Evolutionary conservation across 1,140 invertebrate species (phyloP).

Genomic region (Drosophila kanapiae): DNA sequence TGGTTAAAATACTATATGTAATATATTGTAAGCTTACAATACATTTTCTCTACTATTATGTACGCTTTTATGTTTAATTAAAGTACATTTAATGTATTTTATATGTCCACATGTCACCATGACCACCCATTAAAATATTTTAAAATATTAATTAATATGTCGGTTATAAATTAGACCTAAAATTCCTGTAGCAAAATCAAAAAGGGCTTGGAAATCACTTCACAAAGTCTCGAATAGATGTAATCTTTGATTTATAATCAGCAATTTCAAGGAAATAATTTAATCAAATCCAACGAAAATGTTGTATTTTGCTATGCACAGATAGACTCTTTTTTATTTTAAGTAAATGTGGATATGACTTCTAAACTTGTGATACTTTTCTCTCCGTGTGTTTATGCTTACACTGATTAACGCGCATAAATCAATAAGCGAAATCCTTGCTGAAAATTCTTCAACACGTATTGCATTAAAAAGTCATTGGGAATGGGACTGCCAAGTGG

Average conservation of each 20-base stretch:
- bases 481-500: conserved; percentile 38
- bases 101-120: no score
- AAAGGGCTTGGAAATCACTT: no score
- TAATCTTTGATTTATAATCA: neutral
- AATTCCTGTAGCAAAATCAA: no score
- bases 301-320: neutral
- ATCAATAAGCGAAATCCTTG: conserved; percentile 33
- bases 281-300: no score
- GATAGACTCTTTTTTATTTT: neutral
- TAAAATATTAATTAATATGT: no score
- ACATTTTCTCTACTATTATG: no score
- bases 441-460: conserved; percentile 39
- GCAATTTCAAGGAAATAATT: neutral
- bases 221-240: neutral
- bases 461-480: conserved; percentile 61
- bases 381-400: neutral
- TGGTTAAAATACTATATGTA: no score
- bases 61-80: no score
- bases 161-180: no score
- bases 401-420: conserved; percentile 55
- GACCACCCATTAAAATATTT: no score
- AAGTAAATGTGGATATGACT: neutral
- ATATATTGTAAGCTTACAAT: no score
- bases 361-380: neutral
- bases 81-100: no score